Percentiles rank a stretch among this genome's conserved stretches.
Evolutionary conservation across 2,888 invertebrate genomes (phyloP).

Genomic region (Rhamnusium bicolor): DNA sequence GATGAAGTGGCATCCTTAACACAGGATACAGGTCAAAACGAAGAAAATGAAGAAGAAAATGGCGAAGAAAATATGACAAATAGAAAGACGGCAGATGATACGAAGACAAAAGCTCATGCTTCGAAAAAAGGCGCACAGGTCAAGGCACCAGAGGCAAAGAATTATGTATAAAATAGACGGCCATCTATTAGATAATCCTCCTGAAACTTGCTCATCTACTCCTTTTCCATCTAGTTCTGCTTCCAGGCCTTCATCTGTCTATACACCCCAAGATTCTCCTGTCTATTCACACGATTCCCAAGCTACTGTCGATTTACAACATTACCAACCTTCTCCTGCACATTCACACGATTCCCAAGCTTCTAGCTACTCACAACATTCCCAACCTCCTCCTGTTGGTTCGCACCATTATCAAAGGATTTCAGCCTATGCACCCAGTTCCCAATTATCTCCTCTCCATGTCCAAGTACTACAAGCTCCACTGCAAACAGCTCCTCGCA

Average conservation of each 20-base stretch:
- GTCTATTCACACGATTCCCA: slow-evolving; percentile 21
- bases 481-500: too few relatives aligned
- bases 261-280: slow-evolving; percentile 4
- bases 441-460: too few relatives aligned
- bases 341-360: too few relatives aligned
- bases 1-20: slow-evolving; percentile 11
- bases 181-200: slow-evolving; percentile 22
- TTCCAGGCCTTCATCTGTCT: slow-evolving; percentile 13
- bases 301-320: not conserved
- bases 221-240: too few relatives aligned
- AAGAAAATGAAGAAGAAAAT: not conserved
- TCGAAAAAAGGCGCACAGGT: not conserved
- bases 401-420: too few relatives aligned
- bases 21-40: not conserved
- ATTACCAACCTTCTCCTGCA: slow-evolving; percentile 10
- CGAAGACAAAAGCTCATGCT: not conserved
- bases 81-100: not conserved
- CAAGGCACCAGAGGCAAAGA: not conserved
- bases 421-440: too few relatives aligned
- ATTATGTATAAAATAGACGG: slow-evolving; percentile 34
- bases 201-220: too few relatives aligned
- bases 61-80: not conserved
- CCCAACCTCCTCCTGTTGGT: too few relatives aligned
- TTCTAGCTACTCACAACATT: too few relatives aligned
- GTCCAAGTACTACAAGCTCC: too few relatives aligned